Percentiles rank a stretch among this genome's conserved stretches.
phyloP scores from a whole-genome alignment of 2,888 invertebrate genomes.

The Candidula unifasciata region DNA sequence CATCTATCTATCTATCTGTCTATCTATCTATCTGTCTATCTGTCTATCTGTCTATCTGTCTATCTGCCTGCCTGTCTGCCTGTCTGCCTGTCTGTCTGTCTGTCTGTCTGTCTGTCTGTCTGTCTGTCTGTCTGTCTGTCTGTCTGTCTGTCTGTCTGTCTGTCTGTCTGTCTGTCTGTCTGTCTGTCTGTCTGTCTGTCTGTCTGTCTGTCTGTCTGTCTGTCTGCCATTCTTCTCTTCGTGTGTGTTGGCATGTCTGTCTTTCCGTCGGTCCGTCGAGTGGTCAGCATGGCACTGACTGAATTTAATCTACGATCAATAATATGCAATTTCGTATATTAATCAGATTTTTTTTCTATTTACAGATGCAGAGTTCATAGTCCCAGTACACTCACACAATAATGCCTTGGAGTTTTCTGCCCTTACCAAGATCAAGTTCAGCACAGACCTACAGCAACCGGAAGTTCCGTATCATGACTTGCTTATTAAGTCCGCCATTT shows the following conservation, averaged over 20 bases:
- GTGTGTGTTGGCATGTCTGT: no score
- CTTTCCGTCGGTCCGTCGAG: no score
- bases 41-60: no score
- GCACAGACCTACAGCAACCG: slow-evolving; percentile 17
- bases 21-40: no score
- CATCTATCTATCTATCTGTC: no score
- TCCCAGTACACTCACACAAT: background rate
- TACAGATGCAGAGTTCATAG: slow-evolving; percentile 1
- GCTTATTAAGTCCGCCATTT: slow-evolving; percentile 30
- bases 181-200: background rate
- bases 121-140: slow-evolving; percentile 11
- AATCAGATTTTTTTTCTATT: background rate
- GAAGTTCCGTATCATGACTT: slow-evolving; percentile 28
- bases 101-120: slow-evolving; percentile 29
- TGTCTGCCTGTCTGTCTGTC: no score
- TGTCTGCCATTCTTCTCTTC: background rate
- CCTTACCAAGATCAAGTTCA: slow-evolving; percentile 14
- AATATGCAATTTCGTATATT: no score
- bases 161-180: background rate
- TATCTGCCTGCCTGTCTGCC: no score
- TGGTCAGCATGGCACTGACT: no score
- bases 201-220: background rate
- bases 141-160: background rate
- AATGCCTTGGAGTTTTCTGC: background rate
- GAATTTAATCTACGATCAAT: no score